phyloP scores from a whole-genome alignment of 2,113 vertebrate genomes.

The Nothocercus julius region DNA sequence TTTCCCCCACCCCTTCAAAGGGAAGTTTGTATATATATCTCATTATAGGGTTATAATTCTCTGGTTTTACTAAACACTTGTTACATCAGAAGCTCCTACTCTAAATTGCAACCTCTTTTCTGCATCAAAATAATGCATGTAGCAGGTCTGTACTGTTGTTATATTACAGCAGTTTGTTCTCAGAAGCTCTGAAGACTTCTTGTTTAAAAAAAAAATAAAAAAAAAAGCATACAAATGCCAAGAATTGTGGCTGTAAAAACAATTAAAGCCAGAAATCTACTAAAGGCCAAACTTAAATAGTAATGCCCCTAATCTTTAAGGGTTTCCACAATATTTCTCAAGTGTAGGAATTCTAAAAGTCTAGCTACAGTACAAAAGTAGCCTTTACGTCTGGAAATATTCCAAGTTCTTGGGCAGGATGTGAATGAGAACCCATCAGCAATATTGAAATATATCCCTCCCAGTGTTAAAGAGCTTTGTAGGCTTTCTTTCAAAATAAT shows the following conservation, averaged over 20 bases:
- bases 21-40: conserved; percentile 1
- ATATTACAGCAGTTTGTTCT: conserved; percentile 2
- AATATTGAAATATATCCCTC: neutral
- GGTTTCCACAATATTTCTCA: neutral
- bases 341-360: neutral
- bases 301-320: neutral
- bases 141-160: neutral
- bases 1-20: neutral
- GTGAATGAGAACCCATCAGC: neutral
- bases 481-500: neutral
- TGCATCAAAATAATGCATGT: neutral
- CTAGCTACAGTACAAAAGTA: neutral
- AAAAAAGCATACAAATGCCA: neutral
- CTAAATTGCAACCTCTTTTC: neutral
- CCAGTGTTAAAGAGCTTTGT: neutral
- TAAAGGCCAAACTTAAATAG: neutral
- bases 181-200: neutral
- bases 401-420: neutral
- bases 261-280: neutral
- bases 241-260: neutral
- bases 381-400: neutral
- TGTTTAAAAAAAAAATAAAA: neutral
- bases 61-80: neutral
- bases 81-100: neutral
- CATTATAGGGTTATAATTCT: neutral